Percentiles rank a stretch among this genome's conserved stretches.
Evolutionary conservation across 2,797 vertebrate genomes (phyloP).

Genomic region (Enteromius paludinosus): DNA sequence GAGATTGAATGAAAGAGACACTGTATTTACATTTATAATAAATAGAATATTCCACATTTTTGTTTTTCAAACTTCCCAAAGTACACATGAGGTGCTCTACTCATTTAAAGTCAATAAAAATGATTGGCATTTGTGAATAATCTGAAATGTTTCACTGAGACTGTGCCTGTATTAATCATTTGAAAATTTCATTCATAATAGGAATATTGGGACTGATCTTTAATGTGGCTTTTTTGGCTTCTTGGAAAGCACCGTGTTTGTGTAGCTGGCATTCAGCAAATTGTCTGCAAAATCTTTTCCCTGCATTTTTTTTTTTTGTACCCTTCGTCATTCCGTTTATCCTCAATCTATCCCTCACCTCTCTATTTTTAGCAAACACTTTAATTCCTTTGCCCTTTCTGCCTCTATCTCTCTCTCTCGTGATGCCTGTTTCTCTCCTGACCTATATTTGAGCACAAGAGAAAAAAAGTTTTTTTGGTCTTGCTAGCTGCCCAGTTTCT

Average conservation of each 20-base stretch:
- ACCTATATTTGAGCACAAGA: slow-evolving; percentile 73
- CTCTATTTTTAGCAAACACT: slow-evolving; percentile 65
- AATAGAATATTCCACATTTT: not conserved
- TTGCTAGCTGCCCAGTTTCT: slow-evolving; percentile 71
- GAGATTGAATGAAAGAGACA: not conserved
- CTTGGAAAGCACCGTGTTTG: not conserved
- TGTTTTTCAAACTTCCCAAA: not conserved
- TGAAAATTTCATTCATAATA: not conserved
- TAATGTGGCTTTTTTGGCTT: not conserved
- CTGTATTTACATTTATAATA: not conserved
- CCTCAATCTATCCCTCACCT: slow-evolving; percentile 60
- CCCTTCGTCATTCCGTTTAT: slow-evolving; percentile 61
- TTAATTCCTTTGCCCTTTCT: slow-evolving; percentile 47
- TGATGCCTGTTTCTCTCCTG: slow-evolving; percentile 64
- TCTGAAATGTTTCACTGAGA: not conserved
- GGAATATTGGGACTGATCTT: not conserved
- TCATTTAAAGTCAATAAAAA: not conserved
- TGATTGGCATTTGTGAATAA: not conserved
- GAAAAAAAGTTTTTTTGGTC: slow-evolving; percentile 52
- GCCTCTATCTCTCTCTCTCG: slow-evolving; percentile 45
- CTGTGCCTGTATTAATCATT: not conserved
- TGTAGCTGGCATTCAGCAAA: not conserved
- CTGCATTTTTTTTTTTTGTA: slow-evolving; percentile 63
- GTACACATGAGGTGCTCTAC: no score
- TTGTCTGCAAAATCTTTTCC: slow-evolving; percentile 16